Evolutionary conservation across 2,113 vertebrate genomes (phyloP).

Genomic region (Crotalus tigris): DNA sequence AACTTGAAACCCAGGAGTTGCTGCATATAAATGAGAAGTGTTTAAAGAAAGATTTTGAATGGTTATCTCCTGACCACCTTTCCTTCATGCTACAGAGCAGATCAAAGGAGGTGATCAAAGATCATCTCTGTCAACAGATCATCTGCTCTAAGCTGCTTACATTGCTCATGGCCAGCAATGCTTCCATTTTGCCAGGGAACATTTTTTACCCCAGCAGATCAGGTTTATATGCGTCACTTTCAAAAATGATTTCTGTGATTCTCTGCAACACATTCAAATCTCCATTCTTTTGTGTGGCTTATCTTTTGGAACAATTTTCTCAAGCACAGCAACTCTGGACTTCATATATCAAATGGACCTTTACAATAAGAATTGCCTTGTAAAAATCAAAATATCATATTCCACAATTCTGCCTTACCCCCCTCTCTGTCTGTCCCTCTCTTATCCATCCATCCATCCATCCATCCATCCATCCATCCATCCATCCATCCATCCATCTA

Average conservation of each 20-base stretch:
- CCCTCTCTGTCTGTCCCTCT: too few species aligned
- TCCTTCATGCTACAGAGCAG: neutral
- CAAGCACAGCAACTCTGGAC: neutral
- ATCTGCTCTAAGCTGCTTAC: too few species aligned
- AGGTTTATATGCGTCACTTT: neutral
- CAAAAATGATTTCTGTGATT: neutral
- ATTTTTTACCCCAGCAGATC: neutral
- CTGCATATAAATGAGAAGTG: neutral
- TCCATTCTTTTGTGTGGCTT: too few species aligned
- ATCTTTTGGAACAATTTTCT: neutral
- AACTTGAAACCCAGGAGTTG: neutral
- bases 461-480: accelerated
- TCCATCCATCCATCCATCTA: too few species aligned
- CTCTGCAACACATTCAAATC: neutral
- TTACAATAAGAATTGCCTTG: too few species aligned
- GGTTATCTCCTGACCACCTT: neutral
- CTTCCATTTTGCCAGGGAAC: neutral
- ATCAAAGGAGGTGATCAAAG: neutral
- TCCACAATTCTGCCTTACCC: too few species aligned
- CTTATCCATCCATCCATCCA: accelerated
- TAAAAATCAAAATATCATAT: too few species aligned
- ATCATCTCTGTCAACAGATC: too few species aligned
- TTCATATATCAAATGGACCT: too few species aligned
- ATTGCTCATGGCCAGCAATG: too few species aligned
- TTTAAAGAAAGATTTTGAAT: neutral